Base-by-base conservation (phyloP, 2,113 vertebrate genomes). In the Ploceus nigricollis region DNA sequence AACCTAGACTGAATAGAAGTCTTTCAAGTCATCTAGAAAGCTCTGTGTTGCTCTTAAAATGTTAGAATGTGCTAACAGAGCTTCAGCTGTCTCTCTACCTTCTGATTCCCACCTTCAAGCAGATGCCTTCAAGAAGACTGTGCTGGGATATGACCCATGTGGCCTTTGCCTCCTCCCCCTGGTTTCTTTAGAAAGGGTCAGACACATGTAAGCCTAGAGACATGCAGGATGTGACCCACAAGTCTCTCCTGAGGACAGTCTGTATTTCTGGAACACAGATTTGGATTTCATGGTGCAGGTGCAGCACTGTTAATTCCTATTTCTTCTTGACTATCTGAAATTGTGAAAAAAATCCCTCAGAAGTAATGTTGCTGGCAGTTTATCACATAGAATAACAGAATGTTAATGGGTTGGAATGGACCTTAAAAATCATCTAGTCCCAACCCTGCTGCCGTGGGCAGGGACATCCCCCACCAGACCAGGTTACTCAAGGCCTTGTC, bases 71-170 rank as follows among this genome's bases (percentile, higher is more conserved):
- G 19, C 15, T 83, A 83, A 37, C 1, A 19, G 54, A 69, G 10
- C 27, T 21, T 71, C 39, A 37, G 50, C 13, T 73, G 54, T 53
- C 40, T 42, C 33, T 68, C 9, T 83, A 2, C 54, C 15, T 76
- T 77, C 58, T 78, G 31, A 83, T 31, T 83, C 31, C 21, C 37
- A n/a, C 17, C 37, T 44, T 81, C 68, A 56, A 33, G 79, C 0
- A 4, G 39, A 39, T 88, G 15, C 48, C 48, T 68, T 90, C 40
- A 45, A 51, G 58, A 82, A 82, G 37, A 24, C 54, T 77, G 9
- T 73, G 58, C 53, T 58, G 39, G 20, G 21, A 21, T 25, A 78
- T 70, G 31, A 65, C 8, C 6, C 0, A 0, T 24, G 24, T 64
- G 48, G 21, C 39, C 10, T 87, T 78, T 65, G 33, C 30, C 15